Evolutionary conservation across 2,113 vertebrate genomes (phyloP).

Genomic region (Onychostruthus taczanowskii): DNA sequence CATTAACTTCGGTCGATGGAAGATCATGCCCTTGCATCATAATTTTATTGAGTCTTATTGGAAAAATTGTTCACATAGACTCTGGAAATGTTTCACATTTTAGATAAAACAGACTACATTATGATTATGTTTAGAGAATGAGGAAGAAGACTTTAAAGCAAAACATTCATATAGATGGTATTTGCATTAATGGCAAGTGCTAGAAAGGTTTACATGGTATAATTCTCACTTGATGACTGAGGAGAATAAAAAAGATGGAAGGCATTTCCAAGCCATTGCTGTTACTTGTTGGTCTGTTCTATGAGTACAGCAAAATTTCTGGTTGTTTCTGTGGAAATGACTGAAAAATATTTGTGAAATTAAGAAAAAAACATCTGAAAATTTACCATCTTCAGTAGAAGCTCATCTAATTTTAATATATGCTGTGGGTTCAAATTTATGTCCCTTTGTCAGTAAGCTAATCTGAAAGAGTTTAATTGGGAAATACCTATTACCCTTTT

Average conservation of each 20-base stretch:
- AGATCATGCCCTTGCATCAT: background rate
- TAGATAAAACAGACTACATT: background rate
- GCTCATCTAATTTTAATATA: slow-evolving; percentile 33
- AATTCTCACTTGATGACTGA: background rate
- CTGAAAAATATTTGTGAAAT: slow-evolving; percentile 18
- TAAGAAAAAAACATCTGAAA: slow-evolving; percentile 19
- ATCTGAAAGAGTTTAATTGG: slow-evolving; percentile 20
- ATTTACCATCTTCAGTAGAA: slow-evolving; percentile 12
- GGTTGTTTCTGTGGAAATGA: background rate
- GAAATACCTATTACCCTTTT: slow-evolving; percentile 31
- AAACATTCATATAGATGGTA: background rate
- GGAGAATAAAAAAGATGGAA: background rate
- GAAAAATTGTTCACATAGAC: background rate
- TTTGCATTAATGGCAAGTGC: background rate
- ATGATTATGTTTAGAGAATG: background rate
- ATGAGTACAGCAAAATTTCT: background rate
- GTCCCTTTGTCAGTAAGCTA: slow-evolving; percentile 9
- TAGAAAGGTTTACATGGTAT: background rate
- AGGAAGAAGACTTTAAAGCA: background rate
- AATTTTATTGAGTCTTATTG: background rate
- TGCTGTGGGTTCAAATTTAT: slow-evolving; percentile 6
- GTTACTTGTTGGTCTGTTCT: background rate
- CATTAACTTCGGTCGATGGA: background rate
- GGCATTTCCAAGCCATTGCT: background rate
- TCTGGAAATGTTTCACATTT: background rate